Evolutionary conservation across 2,888 invertebrate genomes (phyloP).

Genomic region (Arrhopalites spinosus): DNA sequence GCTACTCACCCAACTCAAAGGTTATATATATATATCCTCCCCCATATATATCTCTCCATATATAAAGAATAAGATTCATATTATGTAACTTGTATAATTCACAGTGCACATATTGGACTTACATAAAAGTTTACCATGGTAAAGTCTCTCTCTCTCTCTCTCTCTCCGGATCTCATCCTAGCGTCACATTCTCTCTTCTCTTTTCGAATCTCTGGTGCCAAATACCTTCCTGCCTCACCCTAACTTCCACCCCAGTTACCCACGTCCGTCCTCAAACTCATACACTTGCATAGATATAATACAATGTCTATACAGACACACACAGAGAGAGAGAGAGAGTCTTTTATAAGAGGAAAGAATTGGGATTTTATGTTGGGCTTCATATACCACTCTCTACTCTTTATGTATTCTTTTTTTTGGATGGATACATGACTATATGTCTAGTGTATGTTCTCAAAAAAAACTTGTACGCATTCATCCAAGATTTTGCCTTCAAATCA

Average conservation of each 20-base stretch:
- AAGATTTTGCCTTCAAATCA: slow-evolving; percentile 34
- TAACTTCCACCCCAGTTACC: slow-evolving; percentile 41
- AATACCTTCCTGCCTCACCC: slow-evolving; percentile 43
- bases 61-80: neutral
- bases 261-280: slow-evolving; percentile 35
- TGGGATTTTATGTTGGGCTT: neutral
- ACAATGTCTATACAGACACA: neutral
- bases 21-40: neutral
- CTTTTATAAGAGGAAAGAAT: neutral
- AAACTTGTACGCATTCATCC: slow-evolving; percentile 2
- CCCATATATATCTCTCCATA: neutral
- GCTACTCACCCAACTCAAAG: neutral
- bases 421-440: neutral
- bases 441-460: neutral
- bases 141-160: slow-evolving; percentile 17
- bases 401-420: no score
- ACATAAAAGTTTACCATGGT: neutral
- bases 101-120: neutral
- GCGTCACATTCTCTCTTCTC: slow-evolving; percentile 31
- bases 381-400: no score
- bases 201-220: slow-evolving; percentile 40
- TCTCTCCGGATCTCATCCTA: slow-evolving; percentile 8
- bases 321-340: no score
- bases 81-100: no score
- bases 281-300: no score